Percentiles rank a stretch among this genome's conserved stretches.
Conservation (phyloP, 2,113 vertebrate species). For the Neomonachus schauinslandi region DNA sequence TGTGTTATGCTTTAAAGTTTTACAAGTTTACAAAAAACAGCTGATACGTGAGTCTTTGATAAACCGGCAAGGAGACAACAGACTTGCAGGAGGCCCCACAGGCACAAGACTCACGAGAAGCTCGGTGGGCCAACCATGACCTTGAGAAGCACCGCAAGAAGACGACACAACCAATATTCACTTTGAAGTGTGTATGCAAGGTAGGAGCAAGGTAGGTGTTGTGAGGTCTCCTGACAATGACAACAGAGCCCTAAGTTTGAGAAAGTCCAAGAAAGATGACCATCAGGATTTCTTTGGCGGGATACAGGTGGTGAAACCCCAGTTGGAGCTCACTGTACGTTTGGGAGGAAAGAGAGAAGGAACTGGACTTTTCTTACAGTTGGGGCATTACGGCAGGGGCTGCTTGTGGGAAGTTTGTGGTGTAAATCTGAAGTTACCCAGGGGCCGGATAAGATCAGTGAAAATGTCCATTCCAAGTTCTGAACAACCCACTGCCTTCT, state of each 20-base stretch:
- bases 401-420: neutral
- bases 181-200: neutral
- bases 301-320: neutral
- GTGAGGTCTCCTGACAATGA: neutral
- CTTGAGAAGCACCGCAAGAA: accelerated
- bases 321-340: neutral
- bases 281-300: neutral
- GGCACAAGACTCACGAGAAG: accelerated
- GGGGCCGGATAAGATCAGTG: no score
- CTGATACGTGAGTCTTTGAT: neutral
- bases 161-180: accelerated
- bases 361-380: neutral
- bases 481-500: neutral
- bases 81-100: neutral
- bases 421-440: neutral
- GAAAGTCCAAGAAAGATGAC: neutral
- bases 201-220: neutral
- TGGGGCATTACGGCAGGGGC: accelerated
- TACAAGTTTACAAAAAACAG: neutral
- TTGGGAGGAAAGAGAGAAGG: neutral
- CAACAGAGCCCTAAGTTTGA: neutral
- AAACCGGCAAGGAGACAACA: neutral
- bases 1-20: neutral
- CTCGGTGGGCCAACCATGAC: accelerated
- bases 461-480: neutral